These are phyloP conservation scores for Parambassis ranga DNA, from an alignment of 2,797 vertebrate species.

Conservation along the genomic window DNA sequence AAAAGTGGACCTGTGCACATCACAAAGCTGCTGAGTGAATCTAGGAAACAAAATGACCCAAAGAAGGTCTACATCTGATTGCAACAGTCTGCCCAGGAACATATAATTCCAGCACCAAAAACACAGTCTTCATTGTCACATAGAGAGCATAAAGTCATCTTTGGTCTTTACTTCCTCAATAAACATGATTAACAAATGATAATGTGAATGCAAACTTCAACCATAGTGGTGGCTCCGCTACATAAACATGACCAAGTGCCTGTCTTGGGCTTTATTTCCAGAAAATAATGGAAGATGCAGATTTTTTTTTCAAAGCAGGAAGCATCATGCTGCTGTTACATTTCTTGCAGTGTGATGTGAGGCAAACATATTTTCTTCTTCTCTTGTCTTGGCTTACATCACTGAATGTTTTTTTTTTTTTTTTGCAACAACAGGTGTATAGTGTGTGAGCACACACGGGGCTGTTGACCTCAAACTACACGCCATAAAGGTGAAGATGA, in stretches of 20 bases:
- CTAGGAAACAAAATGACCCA: neutral
- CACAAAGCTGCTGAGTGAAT: neutral
- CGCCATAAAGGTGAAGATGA: conserved; percentile 39
- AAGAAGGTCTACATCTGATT: no score
- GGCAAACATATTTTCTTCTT: neutral
- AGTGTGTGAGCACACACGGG: conserved; percentile 1
- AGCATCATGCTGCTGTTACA: neutral
- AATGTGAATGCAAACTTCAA: conserved; percentile 44
- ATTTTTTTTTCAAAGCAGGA: neutral
- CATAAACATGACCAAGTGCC: neutral
- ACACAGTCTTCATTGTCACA: neutral
- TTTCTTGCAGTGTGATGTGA: neutral
- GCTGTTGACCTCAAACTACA: conserved; percentile 38
- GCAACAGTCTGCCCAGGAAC: neutral
- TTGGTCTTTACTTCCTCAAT: conserved; percentile 32
- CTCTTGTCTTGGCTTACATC: neutral
- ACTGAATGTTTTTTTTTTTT: neutral
- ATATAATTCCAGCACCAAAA: neutral
- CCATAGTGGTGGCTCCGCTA: neutral
- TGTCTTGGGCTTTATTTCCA: neutral
- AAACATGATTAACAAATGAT: conserved; percentile 33
- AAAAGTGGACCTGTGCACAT: neutral
- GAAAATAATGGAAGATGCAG: neutral
- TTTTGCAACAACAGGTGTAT: conserved; percentile 21
- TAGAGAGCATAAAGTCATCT: neutral